Evolutionary conservation across 2,888 invertebrate species (phyloP).

Genomic region (Nemapogon koenigi): DNA sequence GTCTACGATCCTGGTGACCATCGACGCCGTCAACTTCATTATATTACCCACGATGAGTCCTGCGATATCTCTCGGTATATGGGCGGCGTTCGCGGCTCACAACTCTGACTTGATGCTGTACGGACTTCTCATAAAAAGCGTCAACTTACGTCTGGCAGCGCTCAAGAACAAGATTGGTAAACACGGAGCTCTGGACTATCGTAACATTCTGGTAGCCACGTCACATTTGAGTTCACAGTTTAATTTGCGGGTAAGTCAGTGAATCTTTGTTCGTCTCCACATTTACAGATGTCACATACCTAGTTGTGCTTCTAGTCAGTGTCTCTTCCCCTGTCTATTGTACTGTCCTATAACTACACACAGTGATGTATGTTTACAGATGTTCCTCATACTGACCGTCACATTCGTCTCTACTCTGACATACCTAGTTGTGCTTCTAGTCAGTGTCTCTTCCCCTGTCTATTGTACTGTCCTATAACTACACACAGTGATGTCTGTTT

Average conservation of each 20-base stretch:
- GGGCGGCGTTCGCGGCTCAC: slow-evolving; percentile 26
- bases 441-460: too few species aligned
- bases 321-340: too few species aligned
- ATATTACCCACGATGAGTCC: not conserved
- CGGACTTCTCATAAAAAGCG: slow-evolving; percentile 27
- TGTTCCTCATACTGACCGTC: slow-evolving; percentile 24
- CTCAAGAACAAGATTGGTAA: slow-evolving; percentile 20
- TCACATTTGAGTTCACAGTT: slow-evolving; percentile 33
- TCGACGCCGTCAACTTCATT: not conserved
- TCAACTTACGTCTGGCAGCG: slow-evolving; percentile 29
- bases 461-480: too few species aligned
- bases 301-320: too few species aligned
- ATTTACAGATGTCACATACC: too few species aligned
- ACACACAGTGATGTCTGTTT: too few species aligned
- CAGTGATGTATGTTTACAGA: slow-evolving; percentile 25
- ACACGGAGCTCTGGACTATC: slow-evolving; percentile 29
- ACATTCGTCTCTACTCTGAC: slow-evolving; percentile 26
- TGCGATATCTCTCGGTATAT: slow-evolving; percentile 18
- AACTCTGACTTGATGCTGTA: slow-evolving; percentile 34
- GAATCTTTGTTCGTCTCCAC: not conserved
- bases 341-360: too few species aligned
- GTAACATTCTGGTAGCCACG: slow-evolving; percentile 29
- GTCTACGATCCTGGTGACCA: not conserved
- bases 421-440: too few species aligned
- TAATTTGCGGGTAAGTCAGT: slow-evolving; percentile 26